Evolutionary conservation across 2,113 vertebrate genomes (phyloP), one percentile per base, ranked within the genome.

Genomic region (Crotalus helleri): DNA sequence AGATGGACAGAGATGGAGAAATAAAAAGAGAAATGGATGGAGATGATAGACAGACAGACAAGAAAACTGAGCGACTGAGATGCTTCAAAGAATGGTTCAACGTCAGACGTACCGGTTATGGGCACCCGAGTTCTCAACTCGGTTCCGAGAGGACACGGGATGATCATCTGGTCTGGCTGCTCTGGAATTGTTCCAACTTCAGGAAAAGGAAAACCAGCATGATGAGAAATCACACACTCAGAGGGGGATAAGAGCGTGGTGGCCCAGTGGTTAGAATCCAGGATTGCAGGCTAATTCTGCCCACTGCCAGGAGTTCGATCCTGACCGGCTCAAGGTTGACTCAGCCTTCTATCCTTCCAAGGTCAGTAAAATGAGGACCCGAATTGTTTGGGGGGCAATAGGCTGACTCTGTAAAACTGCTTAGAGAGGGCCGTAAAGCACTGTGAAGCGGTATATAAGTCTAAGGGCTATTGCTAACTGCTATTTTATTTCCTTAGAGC

Each of bases 171-270:
- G 74, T 97, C 97, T 4, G 97, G 96, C 46, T 96, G 97, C 96
- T 98, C 98, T 3, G 99, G 98, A 93, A 98, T 98, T 51, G 97
- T 98, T 96, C 98, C 99, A 69, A 98, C 99, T 99, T 93, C 44
- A 53, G 93, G 85, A 49, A n/a, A 46, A 39, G 19, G 94, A 89
- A 58, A 17, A 92, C 11, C 51, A n/a, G 44, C 26, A 51, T 74
- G 54, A 51, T 29, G 23, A 51, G 24, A 24, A 49, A 61, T 89
- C 21, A 46, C 10, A 33, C 7, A 13, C 1, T 81, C 23, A 12
- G 10, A 17, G n/a, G 1, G 24, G 6, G 5, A 55, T 23, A 39
- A 64, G 61, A n/a, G 61, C 1, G 1, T 64, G 61, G 61, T n/a
- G 26, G 26, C 1, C 3, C 61, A n/a, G 4, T 29, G 26, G 26